phyloP scores from a whole-genome alignment of 2,113 vertebrate species.

The Psephotus haematonotus region DNA sequence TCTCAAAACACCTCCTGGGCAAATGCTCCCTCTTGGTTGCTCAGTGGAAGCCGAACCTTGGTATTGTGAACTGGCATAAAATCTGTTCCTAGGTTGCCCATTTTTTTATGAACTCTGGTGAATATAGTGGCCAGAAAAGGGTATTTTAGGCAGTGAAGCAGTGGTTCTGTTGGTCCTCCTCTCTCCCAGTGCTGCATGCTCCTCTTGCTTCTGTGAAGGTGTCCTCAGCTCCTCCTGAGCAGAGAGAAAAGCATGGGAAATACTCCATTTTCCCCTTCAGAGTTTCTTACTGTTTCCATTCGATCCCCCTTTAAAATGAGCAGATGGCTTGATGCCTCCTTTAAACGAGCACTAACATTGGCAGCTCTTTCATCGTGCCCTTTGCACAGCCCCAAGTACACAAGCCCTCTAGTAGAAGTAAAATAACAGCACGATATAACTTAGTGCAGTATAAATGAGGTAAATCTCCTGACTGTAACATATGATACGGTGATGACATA shows the following conservation, averaged over 20 bases:
- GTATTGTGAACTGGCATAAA: neutral
- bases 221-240: neutral
- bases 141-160: neutral
- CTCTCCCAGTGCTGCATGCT: neutral
- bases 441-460: neutral
- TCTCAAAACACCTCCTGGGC: neutral
- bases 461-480: conserved; percentile 25
- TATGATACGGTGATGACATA: conserved; percentile 26
- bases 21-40: neutral
- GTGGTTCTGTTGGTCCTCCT: neutral
- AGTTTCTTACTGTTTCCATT: neutral
- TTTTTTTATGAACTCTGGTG: neutral
- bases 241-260: neutral
- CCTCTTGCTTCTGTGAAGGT: neutral
- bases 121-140: neutral
- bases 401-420: neutral
- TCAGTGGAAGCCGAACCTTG: neutral
- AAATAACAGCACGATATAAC: neutral
- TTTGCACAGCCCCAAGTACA: neutral
- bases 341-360: neutral
- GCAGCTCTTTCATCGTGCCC: neutral
- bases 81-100: neutral
- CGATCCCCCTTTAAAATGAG: neutral
- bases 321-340: neutral
- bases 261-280: neutral